Base-by-base conservation (phyloP, 2,797 vertebrate genomes). In the Malacoctenus gilli region DNA sequence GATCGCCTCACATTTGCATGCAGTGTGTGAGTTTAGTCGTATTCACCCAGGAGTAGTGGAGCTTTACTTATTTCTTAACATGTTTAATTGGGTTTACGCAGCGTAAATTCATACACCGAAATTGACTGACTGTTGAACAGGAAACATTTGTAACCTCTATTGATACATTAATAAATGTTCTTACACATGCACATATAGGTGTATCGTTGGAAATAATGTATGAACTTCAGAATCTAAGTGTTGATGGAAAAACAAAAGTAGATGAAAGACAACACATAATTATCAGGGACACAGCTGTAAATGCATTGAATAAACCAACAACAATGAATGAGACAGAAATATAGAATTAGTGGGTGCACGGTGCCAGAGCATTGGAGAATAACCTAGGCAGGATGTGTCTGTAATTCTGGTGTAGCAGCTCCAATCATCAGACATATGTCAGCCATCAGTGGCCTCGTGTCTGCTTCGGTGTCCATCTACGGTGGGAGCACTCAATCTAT, bases 21-120 rank as follows among this genome's bases (percentile, higher is more conserved):
- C 91, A 34, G 73, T 48, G 64, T 49, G 77, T 63, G 74, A 79
- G 80, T 75, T 75, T 59, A 48, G 52, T 79, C 14, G 63, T 89
- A 92, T 92, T 85, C 90, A 93, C 86, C 84, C 50, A 42, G 63
- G 62, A 53, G 80, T 81, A 89, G 85, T 89, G 84, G 84, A 92
- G 90, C 85, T 90, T 89, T 89, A 83, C 88, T 87, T 91, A 88
- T 92, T 91, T 92, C 85, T 88, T 90, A 91, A 88, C 87, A 90
- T 82, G 78, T 92, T 90, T 89, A 90, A 92, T 91, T 90, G 85
- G 85, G 82, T 88, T 90, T 86, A 87, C 77, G 84, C 73, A 55
- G 77, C 75, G 77, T 84, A 87, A 77, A 72, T 57, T 63, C 50
- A 83, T 73, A 79, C 68, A 47, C 20, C 56, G 53, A 19, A 61